Percentiles rank a stretch among this genome's conserved stretches.
Evolutionary conservation across 2,113 vertebrate genomes (phyloP).

Genomic region (Rafetus swinhoei): DNA sequence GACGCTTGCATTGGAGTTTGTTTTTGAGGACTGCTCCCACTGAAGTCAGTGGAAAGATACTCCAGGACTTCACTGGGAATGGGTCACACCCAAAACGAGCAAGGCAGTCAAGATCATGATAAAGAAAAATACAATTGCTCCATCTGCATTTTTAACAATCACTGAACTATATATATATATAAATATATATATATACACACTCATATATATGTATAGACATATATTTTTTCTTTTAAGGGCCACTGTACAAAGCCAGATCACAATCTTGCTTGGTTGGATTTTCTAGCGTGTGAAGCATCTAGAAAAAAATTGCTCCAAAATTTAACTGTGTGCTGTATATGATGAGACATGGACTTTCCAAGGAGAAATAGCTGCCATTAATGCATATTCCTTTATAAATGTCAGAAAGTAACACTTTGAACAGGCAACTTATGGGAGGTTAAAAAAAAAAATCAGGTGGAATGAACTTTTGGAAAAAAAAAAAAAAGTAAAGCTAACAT

Average conservation of each 20-base stretch:
- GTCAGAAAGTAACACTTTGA: constrained; percentile 59
- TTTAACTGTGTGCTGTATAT: constrained; percentile 41
- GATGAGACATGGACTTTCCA: constrained; percentile 39
- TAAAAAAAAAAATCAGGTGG: constrained; percentile 47
- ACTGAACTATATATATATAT: background rate
- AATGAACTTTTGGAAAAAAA: constrained; percentile 43
- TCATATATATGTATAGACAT: constrained; percentile 56
- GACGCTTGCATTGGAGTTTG: constrained; percentile 35
- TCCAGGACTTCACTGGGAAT: constrained; percentile 60
- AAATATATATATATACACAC: constrained; percentile 60
- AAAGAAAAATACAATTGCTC: constrained; percentile 67
- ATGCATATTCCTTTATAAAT: constrained; percentile 63
- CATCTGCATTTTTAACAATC: constrained; percentile 8
- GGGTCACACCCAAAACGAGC: constrained; percentile 70
- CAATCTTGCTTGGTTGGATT: constrained; percentile 8
- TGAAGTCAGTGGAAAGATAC: constrained; percentile 50
- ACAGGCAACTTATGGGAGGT: constrained; percentile 63
- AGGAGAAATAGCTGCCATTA: constrained; percentile 51
- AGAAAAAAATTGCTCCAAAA: constrained; percentile 23
- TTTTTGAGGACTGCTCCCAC: constrained; percentile 60
- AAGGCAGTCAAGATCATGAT: constrained; percentile 82
- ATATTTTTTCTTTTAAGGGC: constrained; percentile 38
- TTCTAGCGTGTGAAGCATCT: constrained; percentile 22
- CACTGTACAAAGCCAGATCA: constrained; percentile 41
- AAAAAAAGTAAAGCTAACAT: constrained; percentile 67